Base-by-base conservation (phyloP, 1,140 invertebrate genomes). In the Aphis gossypii region DNA sequence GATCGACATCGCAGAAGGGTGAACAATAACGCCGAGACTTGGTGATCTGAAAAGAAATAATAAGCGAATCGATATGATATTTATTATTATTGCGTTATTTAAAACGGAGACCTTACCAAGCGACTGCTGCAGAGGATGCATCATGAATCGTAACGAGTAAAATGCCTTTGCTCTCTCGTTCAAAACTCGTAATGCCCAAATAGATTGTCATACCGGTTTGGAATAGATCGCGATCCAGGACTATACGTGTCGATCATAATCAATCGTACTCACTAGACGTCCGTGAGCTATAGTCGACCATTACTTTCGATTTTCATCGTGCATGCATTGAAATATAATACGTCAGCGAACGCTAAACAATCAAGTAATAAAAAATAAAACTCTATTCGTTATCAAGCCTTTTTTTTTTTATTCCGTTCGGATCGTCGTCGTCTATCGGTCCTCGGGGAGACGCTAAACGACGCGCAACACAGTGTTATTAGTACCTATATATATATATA, bases 361-460 rank as follows among this genome's bases (percentile, higher is more conserved):
- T n/a, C 38, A 41, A 68, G 30, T 18, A n/a, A n/a, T 68, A 68
- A 68, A 68, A 68, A 76, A 76, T 25, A 30, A 44, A 14, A 86
- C 21, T 44, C 83, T 21, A 25, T 21, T 11, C 82, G 76, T 82
- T 38, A 38, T 83, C 8, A 86, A 86, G 9, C 41, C 83, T 41
- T 41, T 41, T 41, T 41, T 44, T 86, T 86, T 83, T 86, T 86
- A 44, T 30, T 44, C 21, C 11, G 44, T 46, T 48, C 41, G 0
- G 25, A 5, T 18, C 30, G 44, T 44, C 25, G 46, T 84, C 44
- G 84, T 87, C 84, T 35, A 90, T 90, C 88, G 88, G 88, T 56
- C 88, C 88, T 35, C 35, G 51, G 88, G 88, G 88, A 90, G 88
- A 90, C 51, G 88, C 88, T 90, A 56, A 56, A 90, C 48, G n/a